Evolutionary conservation across 1,140 invertebrate species (phyloP).

Genomic region (Lepeophtheirus salmonis): DNA sequence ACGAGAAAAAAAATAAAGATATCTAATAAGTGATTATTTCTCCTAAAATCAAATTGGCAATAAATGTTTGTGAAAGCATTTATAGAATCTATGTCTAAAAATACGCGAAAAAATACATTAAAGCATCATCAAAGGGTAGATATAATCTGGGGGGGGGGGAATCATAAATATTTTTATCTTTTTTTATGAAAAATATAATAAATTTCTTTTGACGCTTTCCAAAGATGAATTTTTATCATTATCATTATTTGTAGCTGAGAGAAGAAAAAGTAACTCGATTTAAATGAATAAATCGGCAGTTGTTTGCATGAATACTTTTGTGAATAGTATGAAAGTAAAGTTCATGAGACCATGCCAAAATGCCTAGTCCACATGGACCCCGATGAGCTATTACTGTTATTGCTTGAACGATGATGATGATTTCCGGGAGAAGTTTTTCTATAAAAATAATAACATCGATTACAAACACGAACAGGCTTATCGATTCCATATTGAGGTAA

Average conservation of each 20-base stretch:
- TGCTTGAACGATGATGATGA: background rate
- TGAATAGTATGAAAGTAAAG: background rate
- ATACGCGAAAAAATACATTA: no score
- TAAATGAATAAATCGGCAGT: background rate
- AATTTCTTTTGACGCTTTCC: no score
- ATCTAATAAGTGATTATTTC: no score
- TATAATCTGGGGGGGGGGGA: no score
- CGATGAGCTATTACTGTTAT: background rate
- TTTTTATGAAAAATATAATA: no score
- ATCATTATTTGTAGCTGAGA: conserved; percentile 11
- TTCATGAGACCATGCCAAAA: background rate
- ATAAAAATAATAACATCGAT: conserved; percentile 50
- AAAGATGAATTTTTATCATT: no score
- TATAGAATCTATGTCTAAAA: no score
- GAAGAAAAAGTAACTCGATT: conserved; percentile 10
- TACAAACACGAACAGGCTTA: conserved; percentile 83
- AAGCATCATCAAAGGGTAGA: no score
- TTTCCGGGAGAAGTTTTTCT: background rate
- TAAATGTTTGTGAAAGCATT: no score
- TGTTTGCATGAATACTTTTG: background rate
- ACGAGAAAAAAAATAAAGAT: no score
- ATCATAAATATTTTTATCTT: no score
- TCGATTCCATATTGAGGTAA: conserved; percentile 73
- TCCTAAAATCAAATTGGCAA: no score
- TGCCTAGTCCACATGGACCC: background rate